Percentiles rank a stretch among this genome's conserved stretches.
Evolutionary conservation across 2,888 invertebrate genomes (phyloP).

Genomic region (Agrotis puta): DNA sequence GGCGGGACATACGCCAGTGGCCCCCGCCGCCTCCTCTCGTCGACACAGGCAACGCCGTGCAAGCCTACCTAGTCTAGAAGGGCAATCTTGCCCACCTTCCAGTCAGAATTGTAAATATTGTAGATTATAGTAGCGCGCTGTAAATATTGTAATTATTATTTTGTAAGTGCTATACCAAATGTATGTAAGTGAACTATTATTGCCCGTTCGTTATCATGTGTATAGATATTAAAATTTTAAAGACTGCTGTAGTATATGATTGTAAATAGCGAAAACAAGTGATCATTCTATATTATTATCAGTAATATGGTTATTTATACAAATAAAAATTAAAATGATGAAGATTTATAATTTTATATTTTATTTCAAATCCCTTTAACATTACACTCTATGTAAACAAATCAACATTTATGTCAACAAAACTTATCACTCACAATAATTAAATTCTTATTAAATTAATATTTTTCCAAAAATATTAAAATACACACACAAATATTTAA

Average conservation of each 20-base stretch:
- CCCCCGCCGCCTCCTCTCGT: conserved; percentile 88
- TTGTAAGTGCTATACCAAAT: conserved; percentile 90
- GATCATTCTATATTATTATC: conserved; percentile 90
- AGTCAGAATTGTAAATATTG: conserved; percentile 87
- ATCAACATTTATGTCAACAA: not conserved
- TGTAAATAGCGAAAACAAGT: conserved; percentile 91
- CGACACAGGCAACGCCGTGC: conserved; percentile 89
- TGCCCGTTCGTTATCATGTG: conserved; percentile 90
- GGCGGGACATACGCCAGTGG: conserved; percentile 87
- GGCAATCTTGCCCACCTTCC: conserved; percentile 83
- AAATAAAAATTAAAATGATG: conserved; percentile 87
- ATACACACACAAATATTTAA: not conserved
- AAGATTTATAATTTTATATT: conserved; percentile 85
- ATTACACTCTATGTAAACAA: not conserved
- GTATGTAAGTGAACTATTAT: conserved; percentile 89
- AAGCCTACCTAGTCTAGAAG: conserved; percentile 93
- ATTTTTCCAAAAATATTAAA: not conserved
- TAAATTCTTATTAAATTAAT: not conserved
- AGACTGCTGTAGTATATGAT: conserved; percentile 91
- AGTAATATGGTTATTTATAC: conserved; percentile 90
- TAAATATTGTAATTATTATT: conserved; percentile 89
- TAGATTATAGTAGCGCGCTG: conserved; percentile 85
- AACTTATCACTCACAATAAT: not conserved
- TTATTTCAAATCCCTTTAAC: conserved; percentile 72
- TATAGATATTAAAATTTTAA: conserved; percentile 91